Conservation (phyloP, 2,888 invertebrate species). For the Dasypolia templi region DNA sequence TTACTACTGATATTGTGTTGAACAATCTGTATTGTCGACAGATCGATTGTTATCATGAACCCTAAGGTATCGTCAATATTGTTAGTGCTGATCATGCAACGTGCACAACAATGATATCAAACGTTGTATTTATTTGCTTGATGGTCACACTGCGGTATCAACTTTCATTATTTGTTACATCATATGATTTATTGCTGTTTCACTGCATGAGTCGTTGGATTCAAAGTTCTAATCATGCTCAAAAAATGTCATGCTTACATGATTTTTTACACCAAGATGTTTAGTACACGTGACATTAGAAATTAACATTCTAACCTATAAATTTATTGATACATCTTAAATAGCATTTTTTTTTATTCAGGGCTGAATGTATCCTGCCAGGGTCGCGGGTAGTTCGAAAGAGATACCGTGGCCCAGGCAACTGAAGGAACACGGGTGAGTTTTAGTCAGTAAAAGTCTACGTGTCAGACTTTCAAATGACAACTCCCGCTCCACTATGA, state of each 20-base stretch:
- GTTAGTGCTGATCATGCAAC: constrained; percentile 11
- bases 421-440: too few relatives aligned
- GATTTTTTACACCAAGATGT: too few relatives aligned
- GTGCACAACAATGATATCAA: background rate
- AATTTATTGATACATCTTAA: too few relatives aligned
- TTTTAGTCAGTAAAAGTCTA: too few relatives aligned
- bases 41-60: background rate
- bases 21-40: background rate
- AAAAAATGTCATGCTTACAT: background rate
- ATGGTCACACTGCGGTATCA: constrained; percentile 11
- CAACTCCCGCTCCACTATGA: too few relatives aligned
- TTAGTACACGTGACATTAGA: background rate
- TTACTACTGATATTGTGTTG: background rate
- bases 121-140: constrained; percentile 3
- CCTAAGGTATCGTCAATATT: background rate
- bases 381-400: too few relatives aligned
- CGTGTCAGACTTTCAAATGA: too few relatives aligned
- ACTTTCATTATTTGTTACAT: constrained; percentile 33
- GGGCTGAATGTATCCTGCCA: too few relatives aligned
- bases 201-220: constrained; percentile 21
- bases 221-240: background rate
- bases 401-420: too few relatives aligned
- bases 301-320: background rate
- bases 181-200: background rate
- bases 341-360: too few relatives aligned